Base-by-base conservation (phyloP, 2,888 invertebrate genomes). In the Idaea biselata region DNA sequence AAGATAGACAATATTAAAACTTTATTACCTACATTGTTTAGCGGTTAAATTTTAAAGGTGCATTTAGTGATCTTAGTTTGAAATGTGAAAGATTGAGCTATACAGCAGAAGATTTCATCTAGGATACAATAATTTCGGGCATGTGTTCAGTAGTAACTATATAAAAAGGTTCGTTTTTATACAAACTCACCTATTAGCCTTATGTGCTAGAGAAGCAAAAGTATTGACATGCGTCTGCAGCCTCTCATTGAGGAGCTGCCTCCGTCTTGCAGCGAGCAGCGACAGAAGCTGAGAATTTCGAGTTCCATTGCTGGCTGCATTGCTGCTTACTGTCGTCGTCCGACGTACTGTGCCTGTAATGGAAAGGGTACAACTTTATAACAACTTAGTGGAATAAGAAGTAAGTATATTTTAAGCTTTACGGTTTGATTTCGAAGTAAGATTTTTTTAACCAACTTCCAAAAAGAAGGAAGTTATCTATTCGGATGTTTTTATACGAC, bases 261-360 rank as follows among this genome's bases (percentile, higher is more conserved):
- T 91, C 60, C 95, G 88, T 32, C 95, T 86, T 0, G 94, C 94
- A 0, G 94, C 94, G 67, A 95, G 86, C 58, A 95, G 81, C 8
- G 93, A 93, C 80, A 93, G 88, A 62, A 94, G 84, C 69, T 94
- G 94, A 57, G 93, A 93, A 71, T 94, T 94, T 44, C 95, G 87
- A 6, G 94, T 93, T 31, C 86, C 81, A 62, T 90, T 91, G 3
- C 80, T 73, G 25, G 25, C 44, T 11, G 44, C 44, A 44, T 44
- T 44, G 71, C 82, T 87, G 73, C 83, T 84, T 66, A 83, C 85
- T 1, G 87, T 83, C n/a, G 88, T 83, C 16, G 86, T 78, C 57
- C 88, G 81, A 55, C 89, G 78, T 14, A 71, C 76, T 58, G 79
- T 75, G 59, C 87, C 93, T 93, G 89, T 8, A 92, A 91, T 73